Conservation (phyloP, 2,888 invertebrate species). For the Microplitis manilae region DNA sequence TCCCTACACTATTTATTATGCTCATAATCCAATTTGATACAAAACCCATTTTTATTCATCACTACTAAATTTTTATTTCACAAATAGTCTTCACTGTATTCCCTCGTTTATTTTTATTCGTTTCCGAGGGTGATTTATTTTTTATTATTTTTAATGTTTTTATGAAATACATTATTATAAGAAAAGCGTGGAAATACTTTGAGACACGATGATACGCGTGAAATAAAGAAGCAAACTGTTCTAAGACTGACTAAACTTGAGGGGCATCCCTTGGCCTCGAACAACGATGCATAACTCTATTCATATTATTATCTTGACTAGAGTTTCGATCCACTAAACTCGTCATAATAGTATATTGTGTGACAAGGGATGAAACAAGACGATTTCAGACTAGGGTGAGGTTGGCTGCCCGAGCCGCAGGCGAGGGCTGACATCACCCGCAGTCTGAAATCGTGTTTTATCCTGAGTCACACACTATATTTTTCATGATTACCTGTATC, state of each 20-base stretch:
- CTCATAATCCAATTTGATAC: background rate
- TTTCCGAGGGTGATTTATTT: background rate
- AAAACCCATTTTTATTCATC: background rate
- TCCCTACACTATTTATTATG: background rate
- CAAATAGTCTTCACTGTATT: background rate
- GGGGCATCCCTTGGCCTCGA: conserved; percentile 71
- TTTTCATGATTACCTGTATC: too few relatives aligned
- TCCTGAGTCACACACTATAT: too few relatives aligned
- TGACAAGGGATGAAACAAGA: too few relatives aligned
- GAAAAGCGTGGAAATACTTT: conserved; percentile 39
- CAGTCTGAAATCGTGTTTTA: too few relatives aligned
- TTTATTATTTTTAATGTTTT: conserved; percentile 18
- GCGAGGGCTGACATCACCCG: too few relatives aligned
- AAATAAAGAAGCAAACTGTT: conserved; percentile 61
- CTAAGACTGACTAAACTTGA: conserved; percentile 70
- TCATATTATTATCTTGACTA: conserved; percentile 61
- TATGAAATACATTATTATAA: conserved; percentile 35
- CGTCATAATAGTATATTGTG: too few relatives aligned
- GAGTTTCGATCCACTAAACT: conserved; percentile 49
- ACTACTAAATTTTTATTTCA: background rate
- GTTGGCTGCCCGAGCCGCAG: too few relatives aligned
- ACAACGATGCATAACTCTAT: conserved; percentile 61
- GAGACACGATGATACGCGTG: conserved; percentile 56
- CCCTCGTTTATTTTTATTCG: background rate
- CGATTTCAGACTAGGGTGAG: too few relatives aligned